These are phyloP conservation scores for Eidolon dupreanum DNA, from an alignment of 2,797 vertebrate species.

Conservation along the genomic window DNA sequence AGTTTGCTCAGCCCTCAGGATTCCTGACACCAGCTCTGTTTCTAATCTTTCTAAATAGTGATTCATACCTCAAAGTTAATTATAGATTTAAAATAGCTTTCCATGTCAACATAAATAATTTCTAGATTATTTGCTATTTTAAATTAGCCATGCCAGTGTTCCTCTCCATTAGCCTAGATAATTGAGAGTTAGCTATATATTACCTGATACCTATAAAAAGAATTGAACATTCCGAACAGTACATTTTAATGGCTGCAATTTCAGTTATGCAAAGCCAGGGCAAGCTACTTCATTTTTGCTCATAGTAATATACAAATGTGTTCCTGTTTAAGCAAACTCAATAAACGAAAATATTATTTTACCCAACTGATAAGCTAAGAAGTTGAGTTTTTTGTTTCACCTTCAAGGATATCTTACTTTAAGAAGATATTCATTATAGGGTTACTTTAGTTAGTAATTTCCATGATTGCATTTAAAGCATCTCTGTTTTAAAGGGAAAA, in stretches of 20 bases:
- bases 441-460: conserved; percentile 24
- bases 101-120: conserved; percentile 70
- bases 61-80: conserved; percentile 59
- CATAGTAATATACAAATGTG: background rate
- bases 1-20: background rate
- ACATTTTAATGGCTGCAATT: conserved; percentile 42
- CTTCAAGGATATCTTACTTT: background rate
- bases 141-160: conserved; percentile 59
- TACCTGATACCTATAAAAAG: conserved; percentile 57
- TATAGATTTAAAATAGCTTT: conserved; percentile 61
- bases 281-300: conserved; percentile 16
- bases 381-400: background rate
- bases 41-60: conserved; percentile 51
- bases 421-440: background rate
- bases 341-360: background rate
- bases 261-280: background rate
- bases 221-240: conserved; percentile 51
- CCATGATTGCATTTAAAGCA: background rate
- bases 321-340: conserved; percentile 15
- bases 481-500: conserved; percentile 12
- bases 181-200: conserved; percentile 64
- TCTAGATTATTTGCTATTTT: conserved; percentile 71
- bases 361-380: background rate
- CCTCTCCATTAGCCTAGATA: conserved; percentile 66
- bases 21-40: background rate